phyloP scores from a whole-genome alignment of 2,888 invertebrate species.

The Tetrapedia diversipes region DNA sequence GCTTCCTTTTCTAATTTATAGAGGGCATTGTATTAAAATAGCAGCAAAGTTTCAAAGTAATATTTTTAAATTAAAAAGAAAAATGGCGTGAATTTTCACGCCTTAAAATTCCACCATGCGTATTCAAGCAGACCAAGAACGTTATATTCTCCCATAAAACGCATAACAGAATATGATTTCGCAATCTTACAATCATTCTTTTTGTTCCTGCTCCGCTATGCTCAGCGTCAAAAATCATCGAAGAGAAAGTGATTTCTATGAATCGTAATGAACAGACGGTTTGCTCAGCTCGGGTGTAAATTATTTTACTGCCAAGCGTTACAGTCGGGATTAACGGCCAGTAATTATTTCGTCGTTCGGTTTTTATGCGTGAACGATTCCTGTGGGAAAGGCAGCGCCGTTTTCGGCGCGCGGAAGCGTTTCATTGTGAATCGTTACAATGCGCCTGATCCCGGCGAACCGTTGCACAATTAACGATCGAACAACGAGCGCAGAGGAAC shows the following conservation, averaged over 20 bases:
- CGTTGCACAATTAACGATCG: conserved; percentile 48
- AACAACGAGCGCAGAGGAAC: conserved; percentile 5
- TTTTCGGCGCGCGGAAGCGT: conserved; percentile 51
- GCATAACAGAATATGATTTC: no score
- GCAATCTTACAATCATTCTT: no score
- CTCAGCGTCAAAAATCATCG: conserved; percentile 60
- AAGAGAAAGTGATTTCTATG: conserved; percentile 63
- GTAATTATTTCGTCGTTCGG: conserved; percentile 64
- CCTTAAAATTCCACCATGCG: no score
- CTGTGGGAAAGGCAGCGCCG: conserved; percentile 59
- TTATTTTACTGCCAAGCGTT: conserved; percentile 66
- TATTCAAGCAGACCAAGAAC: no score
- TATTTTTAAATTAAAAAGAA: no score
- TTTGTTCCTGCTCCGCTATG: no score
- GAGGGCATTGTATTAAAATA: no score
- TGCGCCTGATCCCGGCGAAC: conserved; percentile 45
- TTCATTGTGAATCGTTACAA: conserved; percentile 54
- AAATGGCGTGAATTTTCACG: no score
- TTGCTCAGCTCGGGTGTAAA: conserved; percentile 62
- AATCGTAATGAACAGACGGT: conserved; percentile 62
- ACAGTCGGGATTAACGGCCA: conserved; percentile 59
- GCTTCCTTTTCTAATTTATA: no score
- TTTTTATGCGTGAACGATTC: conserved; percentile 65
- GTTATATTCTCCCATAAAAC: no score
- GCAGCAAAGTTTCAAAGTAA: no score